Evolutionary conservation across 2,113 vertebrate species (phyloP).

Genomic region (Pachyramphus minor): DNA sequence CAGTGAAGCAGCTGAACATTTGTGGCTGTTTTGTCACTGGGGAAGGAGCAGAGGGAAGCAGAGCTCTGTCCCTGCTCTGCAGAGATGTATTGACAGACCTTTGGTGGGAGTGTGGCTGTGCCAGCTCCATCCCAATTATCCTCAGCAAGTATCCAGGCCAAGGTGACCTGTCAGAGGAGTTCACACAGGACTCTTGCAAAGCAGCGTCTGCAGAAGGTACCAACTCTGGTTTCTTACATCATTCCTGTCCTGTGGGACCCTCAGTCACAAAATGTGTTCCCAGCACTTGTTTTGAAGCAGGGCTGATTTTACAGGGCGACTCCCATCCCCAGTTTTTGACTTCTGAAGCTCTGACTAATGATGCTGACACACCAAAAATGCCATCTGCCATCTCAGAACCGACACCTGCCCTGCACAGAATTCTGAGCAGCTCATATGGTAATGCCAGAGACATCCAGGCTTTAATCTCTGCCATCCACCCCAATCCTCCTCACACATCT

Average conservation of each 20-base stretch:
- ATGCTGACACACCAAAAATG: not conserved
- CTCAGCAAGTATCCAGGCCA: not conserved
- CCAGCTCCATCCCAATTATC: not conserved
- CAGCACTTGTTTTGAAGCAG: not conserved
- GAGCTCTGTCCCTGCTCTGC: not conserved
- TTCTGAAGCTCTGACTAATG: not conserved
- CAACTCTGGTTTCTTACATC: not conserved
- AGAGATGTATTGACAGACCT: not conserved
- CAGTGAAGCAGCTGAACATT: not conserved
- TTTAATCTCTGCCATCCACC: not conserved
- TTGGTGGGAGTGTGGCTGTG: not conserved
- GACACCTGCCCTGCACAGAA: not conserved
- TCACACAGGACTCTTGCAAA: not conserved
- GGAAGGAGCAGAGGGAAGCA: not conserved
- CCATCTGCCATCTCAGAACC: not conserved
- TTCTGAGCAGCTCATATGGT: not conserved
- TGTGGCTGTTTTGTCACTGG: not conserved
- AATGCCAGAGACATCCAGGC: not conserved
- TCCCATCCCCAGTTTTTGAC: not conserved
- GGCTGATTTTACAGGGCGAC: not conserved
- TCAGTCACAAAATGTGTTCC: accelerated
- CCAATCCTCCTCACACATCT: not conserved
- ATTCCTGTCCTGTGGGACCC: not conserved
- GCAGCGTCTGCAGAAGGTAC: not conserved
- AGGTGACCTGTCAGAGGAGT: not conserved